Evolutionary conservation across 2,113 vertebrate species (phyloP).

Genomic region (Hoplias malabaricus): DNA sequence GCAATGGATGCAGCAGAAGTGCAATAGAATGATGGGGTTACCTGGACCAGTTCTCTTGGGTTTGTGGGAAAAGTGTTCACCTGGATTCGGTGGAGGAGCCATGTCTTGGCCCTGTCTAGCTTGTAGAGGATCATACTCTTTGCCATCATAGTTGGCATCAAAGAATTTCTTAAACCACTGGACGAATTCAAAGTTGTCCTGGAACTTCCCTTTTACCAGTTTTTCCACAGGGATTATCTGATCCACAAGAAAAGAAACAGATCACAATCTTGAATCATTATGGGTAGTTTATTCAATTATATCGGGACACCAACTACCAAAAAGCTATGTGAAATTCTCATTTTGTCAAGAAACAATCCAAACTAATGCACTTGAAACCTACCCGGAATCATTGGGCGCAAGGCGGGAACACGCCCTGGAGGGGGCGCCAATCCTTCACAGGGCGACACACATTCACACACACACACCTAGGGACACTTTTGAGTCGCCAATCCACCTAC

Average conservation of each 20-base stretch:
- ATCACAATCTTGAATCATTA: too few species aligned
- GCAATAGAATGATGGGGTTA: slow-evolving; percentile 72
- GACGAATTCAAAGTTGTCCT: slow-evolving; percentile 99
- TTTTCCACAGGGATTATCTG: slow-evolving; percentile 96
- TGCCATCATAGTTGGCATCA: slow-evolving; percentile 97
- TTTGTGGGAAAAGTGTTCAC: slow-evolving; percentile 98
- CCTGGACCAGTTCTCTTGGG: slow-evolving; percentile 92
- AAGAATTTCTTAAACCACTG: slow-evolving; percentile 99
- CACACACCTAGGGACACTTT: too few species aligned
- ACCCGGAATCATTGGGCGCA: too few species aligned
- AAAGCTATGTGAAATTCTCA: background rate
- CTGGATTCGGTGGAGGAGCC: slow-evolving; percentile 89
- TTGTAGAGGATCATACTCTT: slow-evolving; percentile 94
- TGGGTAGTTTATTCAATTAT: background rate
- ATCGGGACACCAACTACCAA: background rate
- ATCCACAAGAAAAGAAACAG: slow-evolving; percentile 49
- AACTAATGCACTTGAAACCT: too few species aligned
- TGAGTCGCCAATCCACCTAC: too few species aligned
- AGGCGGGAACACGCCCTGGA: too few species aligned
- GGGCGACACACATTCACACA: too few species aligned
- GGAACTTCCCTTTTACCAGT: slow-evolving; percentile 97
- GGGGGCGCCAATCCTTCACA: too few species aligned
- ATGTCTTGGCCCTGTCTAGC: slow-evolving; percentile 95
- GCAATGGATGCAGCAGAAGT: slow-evolving; percentile 65
- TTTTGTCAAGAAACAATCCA: background rate